A percentile compares a stretch with the other conserved stretches of the same genome.
These are phyloP conservation scores for Fabriciana adippe DNA, from an alignment of 2,888 invertebrate species.

Conservation along the genomic window DNA sequence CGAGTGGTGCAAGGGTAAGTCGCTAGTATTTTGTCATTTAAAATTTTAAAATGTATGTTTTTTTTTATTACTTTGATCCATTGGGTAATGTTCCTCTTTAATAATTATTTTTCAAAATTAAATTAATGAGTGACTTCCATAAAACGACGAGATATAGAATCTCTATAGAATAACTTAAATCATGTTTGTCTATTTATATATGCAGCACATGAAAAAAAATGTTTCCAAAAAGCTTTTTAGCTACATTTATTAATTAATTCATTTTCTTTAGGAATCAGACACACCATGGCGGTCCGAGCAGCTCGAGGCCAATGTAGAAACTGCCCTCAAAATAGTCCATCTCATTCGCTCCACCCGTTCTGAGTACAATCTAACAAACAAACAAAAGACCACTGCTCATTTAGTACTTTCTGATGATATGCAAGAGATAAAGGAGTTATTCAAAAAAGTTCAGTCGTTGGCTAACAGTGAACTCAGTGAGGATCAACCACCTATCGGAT, in stretches of 20 bases:
- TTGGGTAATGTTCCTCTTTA: too few species aligned
- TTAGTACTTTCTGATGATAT: constrained; percentile 83
- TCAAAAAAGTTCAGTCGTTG: constrained; percentile 84
- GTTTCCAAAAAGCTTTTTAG: not conserved
- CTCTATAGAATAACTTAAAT: too few species aligned
- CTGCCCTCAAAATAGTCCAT: constrained; percentile 92
- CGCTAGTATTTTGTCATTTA: too few species aligned
- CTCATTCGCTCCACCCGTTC: constrained; percentile 94
- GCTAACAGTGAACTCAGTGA: constrained; percentile 86
- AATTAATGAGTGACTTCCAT: too few species aligned
- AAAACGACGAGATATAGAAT: too few species aligned
- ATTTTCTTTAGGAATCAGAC: constrained; percentile 59
- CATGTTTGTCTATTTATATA: not conserved
- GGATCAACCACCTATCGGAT: constrained; percentile 84
- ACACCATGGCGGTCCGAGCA: constrained; percentile 86
- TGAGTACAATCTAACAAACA: constrained; percentile 95
- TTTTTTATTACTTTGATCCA: too few species aligned
- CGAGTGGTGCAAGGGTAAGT: too few species aligned
- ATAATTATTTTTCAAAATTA: too few species aligned
- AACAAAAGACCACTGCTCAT: constrained; percentile 90
- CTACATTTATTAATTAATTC: not conserved
- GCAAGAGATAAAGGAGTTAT: constrained; percentile 75
- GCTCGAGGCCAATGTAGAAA: constrained; percentile 93
- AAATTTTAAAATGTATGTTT: too few species aligned
- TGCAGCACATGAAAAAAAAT: not conserved